Evolutionary conservation across 1,140 invertebrate genomes (phyloP), one percentile per base, ranked within the genome.

Genomic region (Maconellicoccus hirsutus): DNA sequence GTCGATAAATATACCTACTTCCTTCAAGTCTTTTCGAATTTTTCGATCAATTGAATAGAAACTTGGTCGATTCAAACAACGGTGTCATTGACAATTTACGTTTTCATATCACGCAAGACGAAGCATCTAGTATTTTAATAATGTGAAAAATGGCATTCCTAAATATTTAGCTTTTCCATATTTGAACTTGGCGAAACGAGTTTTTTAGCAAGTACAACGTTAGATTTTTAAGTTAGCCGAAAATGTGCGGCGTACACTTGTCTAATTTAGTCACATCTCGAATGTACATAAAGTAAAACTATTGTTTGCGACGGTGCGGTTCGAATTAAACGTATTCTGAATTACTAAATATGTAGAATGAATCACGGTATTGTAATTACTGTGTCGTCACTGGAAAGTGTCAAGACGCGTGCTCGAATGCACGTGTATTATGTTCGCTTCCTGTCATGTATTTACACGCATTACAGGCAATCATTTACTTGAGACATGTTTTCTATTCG

Each of bases 301-400:
- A 66, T 66, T 66, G 61, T 66, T 26, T 66, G 25, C 25, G 19
- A 19, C 16, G 8, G 19, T 66, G 22, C 10, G 61, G 16, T 23
- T 66, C 19, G 7, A 10, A 26, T 66, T 25, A 8, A 66, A 66
- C 61, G 61, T 26, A 23, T 23, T 22, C 25, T 23, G 61, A 66
- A 66, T 66, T 16, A 16, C 25, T 66, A 66, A 66, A 66, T 8
- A n/a, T n/a, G n/a, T n/a, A 66, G 61, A 66, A 66, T 66, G 21
- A 66, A 66, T 26, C 61, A 66, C 16, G 61, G 22, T 25, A 66
- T 66, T 23, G 61, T 66, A 66, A 66, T 66, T 66, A 66, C 21
- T 66, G 61, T 66, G 61, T 66, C 61, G 61, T 66, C 61, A 25
- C 4, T 66, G 61, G 61, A 66, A 66, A 66, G 61, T 66, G 61